phyloP scores from a whole-genome alignment of 2,797 vertebrate species.

The Eupleurogrammus muticus region DNA sequence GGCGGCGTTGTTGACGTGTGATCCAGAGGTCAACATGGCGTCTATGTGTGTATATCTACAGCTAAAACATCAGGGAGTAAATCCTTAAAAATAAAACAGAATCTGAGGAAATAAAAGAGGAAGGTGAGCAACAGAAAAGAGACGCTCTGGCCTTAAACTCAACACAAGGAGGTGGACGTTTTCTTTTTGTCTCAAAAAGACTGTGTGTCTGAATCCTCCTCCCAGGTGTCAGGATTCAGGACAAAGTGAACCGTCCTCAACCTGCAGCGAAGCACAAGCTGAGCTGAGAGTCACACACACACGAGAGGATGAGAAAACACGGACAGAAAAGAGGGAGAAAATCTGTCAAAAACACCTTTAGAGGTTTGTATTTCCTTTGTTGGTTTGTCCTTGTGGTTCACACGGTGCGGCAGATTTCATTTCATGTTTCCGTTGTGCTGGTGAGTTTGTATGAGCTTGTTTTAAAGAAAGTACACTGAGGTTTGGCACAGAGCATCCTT shows the following conservation, averaged over 20 bases:
- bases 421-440: conserved; percentile 14
- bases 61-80: not conserved
- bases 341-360: conserved; percentile 13
- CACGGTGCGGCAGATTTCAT: conserved; percentile 24
- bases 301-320: not conserved
- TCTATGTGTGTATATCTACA: not conserved
- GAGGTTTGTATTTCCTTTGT: conserved; percentile 27
- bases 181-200: conserved; percentile 32
- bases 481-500: conserved; percentile 13
- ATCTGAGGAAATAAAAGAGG: conserved; percentile 9
- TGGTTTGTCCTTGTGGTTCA: conserved; percentile 50
- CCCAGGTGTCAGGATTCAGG: conserved; percentile 49
- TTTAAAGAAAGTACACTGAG: conserved; percentile 19
- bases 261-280: conserved; percentile 23
- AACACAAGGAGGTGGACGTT: conserved; percentile 22
- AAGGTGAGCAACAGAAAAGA: conserved; percentile 43
- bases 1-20: too few species aligned
- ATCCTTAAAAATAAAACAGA: conserved; percentile 4
- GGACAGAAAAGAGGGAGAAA: conserved; percentile 16
- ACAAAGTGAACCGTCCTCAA: conserved; percentile 46
- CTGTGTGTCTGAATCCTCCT: conserved; percentile 48
- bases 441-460: not conserved
- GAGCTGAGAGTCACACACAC: conserved; percentile 20
- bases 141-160: conserved; percentile 53
- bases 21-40: too few species aligned